Conservation (phyloP, 2,113 vertebrate species). For the Triplophysa dalaica region DNA sequence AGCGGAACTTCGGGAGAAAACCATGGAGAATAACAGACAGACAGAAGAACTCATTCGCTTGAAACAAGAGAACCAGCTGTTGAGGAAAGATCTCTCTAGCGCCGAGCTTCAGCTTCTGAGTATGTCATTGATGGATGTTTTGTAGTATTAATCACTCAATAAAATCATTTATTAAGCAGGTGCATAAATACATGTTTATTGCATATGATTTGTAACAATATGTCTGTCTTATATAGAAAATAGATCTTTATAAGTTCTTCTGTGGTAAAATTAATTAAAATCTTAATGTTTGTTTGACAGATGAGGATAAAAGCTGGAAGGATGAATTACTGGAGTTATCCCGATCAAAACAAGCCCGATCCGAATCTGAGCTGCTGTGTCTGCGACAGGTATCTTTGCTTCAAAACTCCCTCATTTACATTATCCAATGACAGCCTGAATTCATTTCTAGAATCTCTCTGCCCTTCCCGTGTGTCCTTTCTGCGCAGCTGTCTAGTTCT, state of each 20-base stretch:
- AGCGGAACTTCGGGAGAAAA: slow-evolving; percentile 84
- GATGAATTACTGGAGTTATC: slow-evolving; percentile 82
- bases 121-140: not conserved
- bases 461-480: not conserved
- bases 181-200: too few relatives aligned
- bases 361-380: slow-evolving; percentile 75
- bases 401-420: not conserved
- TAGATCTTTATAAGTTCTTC: too few relatives aligned
- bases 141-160: not conserved
- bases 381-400: slow-evolving; percentile 75
- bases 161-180: too few relatives aligned
- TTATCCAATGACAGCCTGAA: not conserved
- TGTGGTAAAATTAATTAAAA: not conserved
- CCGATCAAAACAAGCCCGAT: slow-evolving; percentile 82
- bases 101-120: slow-evolving; percentile 7
- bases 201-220: too few relatives aligned
- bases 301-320: slow-evolving; percentile 79
- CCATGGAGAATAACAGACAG: slow-evolving; percentile 79
- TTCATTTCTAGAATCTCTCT: not conserved
- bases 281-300: slow-evolving; percentile 62
- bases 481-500: slow-evolving; percentile 29
- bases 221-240: too few relatives aligned
- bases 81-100: slow-evolving; percentile 74
- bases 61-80: slow-evolving; percentile 79
- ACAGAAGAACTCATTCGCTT: slow-evolving; percentile 84